phyloP scores from a whole-genome alignment of 1,140 invertebrate genomes.

The Pantala flavescens region DNA sequence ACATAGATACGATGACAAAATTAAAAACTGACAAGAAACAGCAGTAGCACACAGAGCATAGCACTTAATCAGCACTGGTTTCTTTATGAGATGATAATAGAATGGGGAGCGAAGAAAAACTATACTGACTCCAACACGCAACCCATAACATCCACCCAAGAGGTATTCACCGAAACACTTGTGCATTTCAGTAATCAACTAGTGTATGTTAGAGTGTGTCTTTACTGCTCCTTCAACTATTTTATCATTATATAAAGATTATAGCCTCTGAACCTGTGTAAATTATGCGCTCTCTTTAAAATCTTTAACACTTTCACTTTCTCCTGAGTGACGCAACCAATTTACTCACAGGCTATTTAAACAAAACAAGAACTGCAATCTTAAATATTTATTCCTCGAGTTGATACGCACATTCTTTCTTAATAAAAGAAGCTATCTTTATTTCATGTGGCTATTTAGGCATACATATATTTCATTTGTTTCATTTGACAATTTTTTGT shows the following conservation, averaged over 20 bases:
- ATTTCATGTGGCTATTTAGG: constrained; percentile 5
- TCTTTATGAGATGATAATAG: background rate
- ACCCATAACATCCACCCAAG: background rate
- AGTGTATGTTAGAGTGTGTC: background rate
- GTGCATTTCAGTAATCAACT: background rate
- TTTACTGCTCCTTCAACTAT: background rate
- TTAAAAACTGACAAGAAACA: background rate
- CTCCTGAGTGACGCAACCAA: background rate
- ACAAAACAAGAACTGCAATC: background rate
- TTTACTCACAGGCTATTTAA: background rate
- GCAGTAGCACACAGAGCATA: background rate
- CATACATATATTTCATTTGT: constrained; percentile 8
- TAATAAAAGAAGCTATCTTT: constrained; percentile 8
- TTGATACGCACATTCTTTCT: background rate
- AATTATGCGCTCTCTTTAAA: background rate
- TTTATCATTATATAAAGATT: constrained; percentile 2
- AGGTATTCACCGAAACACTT: background rate
- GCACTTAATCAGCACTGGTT: background rate
- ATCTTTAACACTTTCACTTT: background rate
- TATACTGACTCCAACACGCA: background rate
- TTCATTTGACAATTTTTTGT: background rate
- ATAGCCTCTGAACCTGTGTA: constrained; percentile 4
- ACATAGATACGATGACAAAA: background rate
- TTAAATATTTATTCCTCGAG: background rate
- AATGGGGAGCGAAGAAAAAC: background rate